phyloP scores from a whole-genome alignment of 2,113 vertebrate genomes.

The Bungarus multicinctus region DNA sequence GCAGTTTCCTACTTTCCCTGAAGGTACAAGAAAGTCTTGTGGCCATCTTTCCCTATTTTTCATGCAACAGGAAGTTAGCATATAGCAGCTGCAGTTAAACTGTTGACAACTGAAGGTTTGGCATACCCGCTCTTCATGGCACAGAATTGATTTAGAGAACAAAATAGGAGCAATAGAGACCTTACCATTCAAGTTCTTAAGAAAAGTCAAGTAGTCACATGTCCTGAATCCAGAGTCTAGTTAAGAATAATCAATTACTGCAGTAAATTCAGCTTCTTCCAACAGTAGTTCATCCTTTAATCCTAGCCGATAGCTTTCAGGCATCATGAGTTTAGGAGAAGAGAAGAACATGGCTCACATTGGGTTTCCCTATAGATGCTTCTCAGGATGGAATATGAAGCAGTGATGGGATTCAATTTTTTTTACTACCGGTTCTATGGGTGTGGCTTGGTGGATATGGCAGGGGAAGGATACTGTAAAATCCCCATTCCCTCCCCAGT shows the following conservation, averaged over 20 bases:
- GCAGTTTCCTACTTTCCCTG: background rate
- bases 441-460: too few species aligned
- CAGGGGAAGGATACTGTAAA: too few species aligned
- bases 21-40: background rate
- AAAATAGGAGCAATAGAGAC: background rate
- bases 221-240: background rate
- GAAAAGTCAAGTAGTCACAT: background rate
- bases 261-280: background rate
- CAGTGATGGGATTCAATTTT: too few species aligned
- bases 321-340: background rate
- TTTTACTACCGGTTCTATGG: too few species aligned
- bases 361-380: background rate
- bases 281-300: background rate
- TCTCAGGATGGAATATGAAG: background rate
- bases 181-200: background rate
- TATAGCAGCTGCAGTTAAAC: background rate
- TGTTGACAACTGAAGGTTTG: background rate
- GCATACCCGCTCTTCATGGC: background rate
- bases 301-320: background rate
- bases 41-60: background rate
- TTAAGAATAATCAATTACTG: background rate
- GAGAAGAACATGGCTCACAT: background rate
- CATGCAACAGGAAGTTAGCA: background rate
- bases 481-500: too few species aligned
- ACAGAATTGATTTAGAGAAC: background rate